phyloP scores from a whole-genome alignment of 2,797 vertebrate genomes.

The Catamblyrhynchus diadema region DNA sequence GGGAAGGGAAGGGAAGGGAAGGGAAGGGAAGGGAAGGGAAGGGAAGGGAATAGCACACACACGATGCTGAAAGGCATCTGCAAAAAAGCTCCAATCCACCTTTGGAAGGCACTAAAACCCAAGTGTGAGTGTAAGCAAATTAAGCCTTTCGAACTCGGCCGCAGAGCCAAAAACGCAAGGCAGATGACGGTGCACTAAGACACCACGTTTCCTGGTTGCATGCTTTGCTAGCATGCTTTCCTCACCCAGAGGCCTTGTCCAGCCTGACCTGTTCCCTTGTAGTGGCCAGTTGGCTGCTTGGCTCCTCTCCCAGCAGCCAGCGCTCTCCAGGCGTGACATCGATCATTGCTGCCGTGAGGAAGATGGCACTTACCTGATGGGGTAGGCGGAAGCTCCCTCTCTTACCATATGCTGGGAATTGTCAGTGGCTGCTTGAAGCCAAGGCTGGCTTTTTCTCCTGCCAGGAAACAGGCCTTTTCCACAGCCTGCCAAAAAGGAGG shows the following conservation, averaged over 20 bases:
- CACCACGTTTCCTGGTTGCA: conserved; percentile 4
- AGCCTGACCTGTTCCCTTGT: conserved; percentile 74
- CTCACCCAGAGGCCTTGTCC: conserved; percentile 73
- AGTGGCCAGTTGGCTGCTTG: conserved; percentile 78
- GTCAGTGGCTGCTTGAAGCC: conserved; percentile 90
- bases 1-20: too few relatives aligned
- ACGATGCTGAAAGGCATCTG: background rate
- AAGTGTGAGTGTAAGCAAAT: background rate
- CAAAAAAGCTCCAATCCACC: background rate
- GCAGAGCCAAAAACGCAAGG: background rate
- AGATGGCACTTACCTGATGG: conserved; percentile 94
- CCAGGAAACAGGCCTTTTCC: conserved; percentile 78
- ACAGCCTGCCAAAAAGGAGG: conserved; percentile 69
- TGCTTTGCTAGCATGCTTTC: conserved; percentile 25
- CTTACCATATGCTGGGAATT: conserved; percentile 94
- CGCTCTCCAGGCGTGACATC: conserved; percentile 83
- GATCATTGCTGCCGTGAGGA: conserved; percentile 80
- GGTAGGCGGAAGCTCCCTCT: conserved; percentile 88
- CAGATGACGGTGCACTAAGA: background rate
- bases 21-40: too few relatives aligned
- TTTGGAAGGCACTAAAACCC: background rate
- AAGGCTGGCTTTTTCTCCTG: conserved; percentile 79
- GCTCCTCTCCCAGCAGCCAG: conserved; percentile 80
- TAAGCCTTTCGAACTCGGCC: background rate
- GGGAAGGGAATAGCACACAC: background rate